Percentiles rank a stretch among this genome's conserved stretches.
These are phyloP conservation scores for Craniophora ligustri DNA, from an alignment of 2,888 invertebrate genomes.

Conservation along the genomic window DNA sequence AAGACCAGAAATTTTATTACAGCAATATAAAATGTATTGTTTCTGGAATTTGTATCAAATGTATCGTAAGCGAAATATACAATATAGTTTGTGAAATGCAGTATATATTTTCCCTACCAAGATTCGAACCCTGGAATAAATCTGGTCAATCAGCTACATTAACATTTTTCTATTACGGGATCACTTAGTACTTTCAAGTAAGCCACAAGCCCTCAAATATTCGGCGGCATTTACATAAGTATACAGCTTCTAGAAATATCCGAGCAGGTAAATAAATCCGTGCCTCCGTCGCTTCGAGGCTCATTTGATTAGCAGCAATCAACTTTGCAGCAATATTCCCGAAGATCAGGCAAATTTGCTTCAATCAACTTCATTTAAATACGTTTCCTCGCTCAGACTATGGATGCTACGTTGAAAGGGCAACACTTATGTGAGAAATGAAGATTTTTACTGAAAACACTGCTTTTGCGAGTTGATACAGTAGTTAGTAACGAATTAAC, in stretches of 20 bases:
- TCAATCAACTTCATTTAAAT: slow-evolving; percentile 43
- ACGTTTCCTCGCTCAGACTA: slow-evolving; percentile 10
- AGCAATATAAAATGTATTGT: no score
- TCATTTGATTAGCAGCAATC: slow-evolving; percentile 34
- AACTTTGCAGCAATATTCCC: slow-evolving; percentile 46
- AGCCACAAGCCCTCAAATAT: not conserved
- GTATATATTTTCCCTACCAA: no score
- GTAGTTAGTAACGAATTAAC: no score
- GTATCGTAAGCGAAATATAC: no score
- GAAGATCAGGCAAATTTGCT: slow-evolving; percentile 41
- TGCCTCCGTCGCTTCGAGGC: slow-evolving; percentile 13
- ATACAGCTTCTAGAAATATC: not conserved
- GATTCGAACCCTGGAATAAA: no score
- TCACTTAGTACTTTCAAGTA: no score
- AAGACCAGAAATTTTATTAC: no score
- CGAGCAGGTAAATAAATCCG: slow-evolving; percentile 25
- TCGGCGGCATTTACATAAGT: not conserved
- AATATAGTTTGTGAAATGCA: no score
- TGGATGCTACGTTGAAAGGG: slow-evolving; percentile 9
- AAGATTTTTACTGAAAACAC: not conserved
- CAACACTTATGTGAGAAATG: slow-evolving; percentile 15
- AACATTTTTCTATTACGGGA: no score
- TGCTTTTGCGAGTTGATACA: no score
- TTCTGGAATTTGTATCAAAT: no score
- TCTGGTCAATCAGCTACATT: no score